phyloP scores from a whole-genome alignment of 2,888 invertebrate genomes.

The Zelleria hepariella region DNA sequence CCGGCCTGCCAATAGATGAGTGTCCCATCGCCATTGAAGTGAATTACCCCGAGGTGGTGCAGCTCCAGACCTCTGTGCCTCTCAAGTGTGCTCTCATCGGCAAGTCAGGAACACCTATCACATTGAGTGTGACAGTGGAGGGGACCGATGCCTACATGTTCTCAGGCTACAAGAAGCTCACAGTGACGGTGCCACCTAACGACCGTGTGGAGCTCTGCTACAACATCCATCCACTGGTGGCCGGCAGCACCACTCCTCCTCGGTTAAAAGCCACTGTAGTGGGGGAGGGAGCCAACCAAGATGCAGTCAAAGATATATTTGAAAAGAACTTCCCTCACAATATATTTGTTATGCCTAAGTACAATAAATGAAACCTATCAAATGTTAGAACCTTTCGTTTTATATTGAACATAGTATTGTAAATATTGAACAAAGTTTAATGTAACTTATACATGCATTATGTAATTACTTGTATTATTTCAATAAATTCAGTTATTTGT shows the following conservation, averaged over 20 bases:
- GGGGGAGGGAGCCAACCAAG: constrained; percentile 48
- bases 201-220: constrained; percentile 76
- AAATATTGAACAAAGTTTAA: constrained; percentile 66
- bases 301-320: constrained; percentile 58
- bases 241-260: constrained; percentile 82
- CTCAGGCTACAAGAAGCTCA: constrained; percentile 91
- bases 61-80: constrained; percentile 79
- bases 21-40: constrained; percentile 74
- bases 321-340: constrained; percentile 62
- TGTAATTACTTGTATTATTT: constrained; percentile 37
- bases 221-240: constrained; percentile 83
- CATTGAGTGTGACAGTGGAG: constrained; percentile 82
- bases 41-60: constrained; percentile 80
- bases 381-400: constrained; percentile 31
- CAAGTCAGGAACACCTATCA: constrained; percentile 78
- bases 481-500: constrained; percentile 57
- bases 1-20: constrained; percentile 72
- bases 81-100: constrained; percentile 81
- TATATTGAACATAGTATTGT: constrained; percentile 56
- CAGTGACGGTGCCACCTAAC: constrained; percentile 73
- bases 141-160: constrained; percentile 95
- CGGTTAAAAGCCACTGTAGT: constrained; percentile 67
- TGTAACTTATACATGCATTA: constrained; percentile 19
- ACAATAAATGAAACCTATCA: constrained; percentile 54
- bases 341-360: constrained; percentile 70